Evolutionary conservation across 1,140 invertebrate genomes (phyloP), one percentile per base, ranked within the genome.

Genomic region (Ceratina australensis): DNA sequence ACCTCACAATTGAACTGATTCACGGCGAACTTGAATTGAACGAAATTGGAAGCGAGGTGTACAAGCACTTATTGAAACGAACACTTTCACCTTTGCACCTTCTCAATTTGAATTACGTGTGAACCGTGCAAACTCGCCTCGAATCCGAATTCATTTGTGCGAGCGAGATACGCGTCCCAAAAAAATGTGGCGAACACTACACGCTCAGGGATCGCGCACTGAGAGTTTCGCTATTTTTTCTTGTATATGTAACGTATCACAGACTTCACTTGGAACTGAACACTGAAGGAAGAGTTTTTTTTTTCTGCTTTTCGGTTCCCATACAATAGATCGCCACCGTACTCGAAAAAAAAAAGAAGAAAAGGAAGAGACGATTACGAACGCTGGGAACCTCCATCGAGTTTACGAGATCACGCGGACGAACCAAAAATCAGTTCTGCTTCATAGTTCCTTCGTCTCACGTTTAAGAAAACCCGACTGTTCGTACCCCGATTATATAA

Each of bases 261-360:
- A 89, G 87, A 89, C 83, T 86, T 86, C 79, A 82, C 80, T 84
- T 87, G 83, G 78, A 88, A 85, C 79, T 80, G 80, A 87, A 86
- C 79, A 85, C 80, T 72, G 61, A 59, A 76, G 78, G 76, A 78
- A 80, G 47, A 52, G 64, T 75, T 47, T 42, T 42, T 42, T 42
- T 42, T 42, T 42, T 0, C 10, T 42, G 10, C 33, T 42, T 42
- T 10, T 42, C 33, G 33, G 33, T 42, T 42, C 33, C 33, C 33
- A 7, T 42, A 42, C 33, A 42, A 0, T 12, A 13, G 18, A 47
- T 63, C 16, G n/a, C n/a, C 16, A n/a, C 2, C 20, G 13, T 49
- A 18, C 4, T 3, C 12, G 5, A 16, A 59, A 3, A 42, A 5
- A 22, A 15, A 57, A 15, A 20, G 1, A 8, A 22, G 18, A 5